Evolutionary conservation across 2,888 invertebrate species (phyloP), one percentile per base, ranked within the genome.

Genomic region (Aphidius colemani): DNA sequence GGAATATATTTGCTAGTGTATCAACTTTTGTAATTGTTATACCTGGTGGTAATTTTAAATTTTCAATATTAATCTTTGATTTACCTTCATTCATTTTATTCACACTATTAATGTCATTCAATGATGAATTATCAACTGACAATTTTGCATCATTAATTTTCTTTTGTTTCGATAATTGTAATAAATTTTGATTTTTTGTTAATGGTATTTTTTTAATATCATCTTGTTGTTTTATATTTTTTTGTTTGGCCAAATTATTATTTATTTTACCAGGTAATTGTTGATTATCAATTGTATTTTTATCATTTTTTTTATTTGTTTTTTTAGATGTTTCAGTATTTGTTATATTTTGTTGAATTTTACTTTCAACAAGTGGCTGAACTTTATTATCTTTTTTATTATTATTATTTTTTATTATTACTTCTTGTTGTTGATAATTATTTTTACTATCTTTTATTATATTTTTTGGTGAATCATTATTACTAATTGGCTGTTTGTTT

Each of bases 11-110:
- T 1, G 74, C 71, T 1, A 83, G 82, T 4, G 79, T 81, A 59
- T 89, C 89, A 0, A 92, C 91, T 65, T 91, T 86, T 0, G 91
- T 92, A 48, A 92, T 85, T 0, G 91, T 93, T 53, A 93, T 93
- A n/a, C 93, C 93, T 0, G 93, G 92, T 0, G 93, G 93, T 51
- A 93, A 67, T 64, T 80, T 82, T 11, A 82, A 70, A 72, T 80
- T 80, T 65, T 81, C 82, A 56, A 82, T 82, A 62, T 78, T 78
- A 13, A 82, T 80, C 55, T 76, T 79, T 0, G 78, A 71, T 61
- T 72, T 74, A 9, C 71, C 65, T 41, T 79, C 77, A 40, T 76
- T 78, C 30, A 77, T 72, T 53, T 81, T 79, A 50, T 69, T 77
- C n/a, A 18, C 63, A 58, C 69, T 72, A 6, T 55, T 70, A 30